Evolutionary conservation across 2,888 invertebrate species (phyloP).

Genomic region (Cotesia congregata): DNA sequence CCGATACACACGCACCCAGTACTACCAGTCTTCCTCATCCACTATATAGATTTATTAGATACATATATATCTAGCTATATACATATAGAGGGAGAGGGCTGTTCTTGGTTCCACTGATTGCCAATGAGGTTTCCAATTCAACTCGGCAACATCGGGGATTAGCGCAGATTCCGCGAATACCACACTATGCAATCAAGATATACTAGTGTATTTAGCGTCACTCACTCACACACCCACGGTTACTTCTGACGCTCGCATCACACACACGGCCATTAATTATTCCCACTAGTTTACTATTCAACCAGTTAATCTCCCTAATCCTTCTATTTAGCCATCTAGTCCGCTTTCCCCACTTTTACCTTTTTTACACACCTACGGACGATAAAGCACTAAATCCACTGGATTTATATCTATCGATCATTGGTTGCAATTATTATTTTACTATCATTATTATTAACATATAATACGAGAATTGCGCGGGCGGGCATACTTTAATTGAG

Average conservation of each 20-base stretch:
- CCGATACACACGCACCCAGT: conserved; percentile 32
- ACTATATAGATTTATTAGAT: not conserved
- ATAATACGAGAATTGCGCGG: too few species aligned
- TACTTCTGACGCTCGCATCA: conserved; percentile 41
- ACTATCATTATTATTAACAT: too few species aligned
- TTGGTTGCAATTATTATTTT: too few species aligned
- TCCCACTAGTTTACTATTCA: conserved; percentile 17
- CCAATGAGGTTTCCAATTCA: conserved; percentile 42
- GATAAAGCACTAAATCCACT: too few species aligned
- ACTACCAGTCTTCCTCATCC: conserved; percentile 6
- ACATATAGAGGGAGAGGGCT: not conserved
- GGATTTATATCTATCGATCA: too few species aligned
- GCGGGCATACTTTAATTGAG: too few species aligned
- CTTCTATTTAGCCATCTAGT: not conserved
- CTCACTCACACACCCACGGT: conserved; percentile 44
- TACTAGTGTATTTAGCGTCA: conserved; percentile 46
- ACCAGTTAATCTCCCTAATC: not conserved
- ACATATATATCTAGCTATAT: conserved; percentile 5
- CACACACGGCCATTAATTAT: conserved; percentile 41
- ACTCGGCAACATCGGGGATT: conserved; percentile 34
- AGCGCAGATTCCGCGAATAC: conserved; percentile 31
- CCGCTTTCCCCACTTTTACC: not conserved
- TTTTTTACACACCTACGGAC: not conserved
- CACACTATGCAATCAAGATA: conserved; percentile 32
- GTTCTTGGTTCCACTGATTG: conserved; percentile 36